phyloP scores from a whole-genome alignment of 2,797 vertebrate species.

The Artibeus lituratus region DNA sequence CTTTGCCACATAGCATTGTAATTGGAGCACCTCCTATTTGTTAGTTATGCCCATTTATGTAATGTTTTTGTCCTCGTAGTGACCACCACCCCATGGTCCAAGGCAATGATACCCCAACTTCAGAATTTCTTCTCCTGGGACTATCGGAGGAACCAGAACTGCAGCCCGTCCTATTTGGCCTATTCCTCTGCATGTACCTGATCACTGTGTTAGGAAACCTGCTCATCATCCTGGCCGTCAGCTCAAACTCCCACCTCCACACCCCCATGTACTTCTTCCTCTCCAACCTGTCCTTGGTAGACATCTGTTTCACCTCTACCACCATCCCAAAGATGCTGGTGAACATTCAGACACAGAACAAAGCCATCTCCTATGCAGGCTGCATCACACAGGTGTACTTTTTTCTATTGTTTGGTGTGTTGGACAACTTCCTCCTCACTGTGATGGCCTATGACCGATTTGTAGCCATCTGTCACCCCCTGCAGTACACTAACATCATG shows the following conservation, averaged over 20 bases:
- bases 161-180: not conserved
- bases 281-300: no score
- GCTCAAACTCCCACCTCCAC: no score
- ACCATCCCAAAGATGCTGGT: no score
- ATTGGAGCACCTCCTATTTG: not conserved
- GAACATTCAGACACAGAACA: no score
- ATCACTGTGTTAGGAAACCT: not conserved
- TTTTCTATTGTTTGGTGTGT: no score
- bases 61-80: not conserved
- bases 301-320: no score
- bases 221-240: no score
- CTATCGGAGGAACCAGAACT: not conserved
- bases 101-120: not conserved
- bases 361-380: no score
- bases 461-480: constrained; percentile 40
- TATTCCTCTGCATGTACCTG: constrained; percentile 54
- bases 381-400: no score
- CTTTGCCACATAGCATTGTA: not conserved
- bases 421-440: no score
- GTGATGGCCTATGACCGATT: no score
- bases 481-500: constrained; percentile 55
- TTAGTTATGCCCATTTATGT: not conserved
- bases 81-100: not conserved
- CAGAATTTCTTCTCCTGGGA: not conserved
- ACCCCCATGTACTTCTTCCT: no score